phyloP scores from a whole-genome alignment of 2,113 vertebrate species.

The Megaptera novaeangliae region DNA sequence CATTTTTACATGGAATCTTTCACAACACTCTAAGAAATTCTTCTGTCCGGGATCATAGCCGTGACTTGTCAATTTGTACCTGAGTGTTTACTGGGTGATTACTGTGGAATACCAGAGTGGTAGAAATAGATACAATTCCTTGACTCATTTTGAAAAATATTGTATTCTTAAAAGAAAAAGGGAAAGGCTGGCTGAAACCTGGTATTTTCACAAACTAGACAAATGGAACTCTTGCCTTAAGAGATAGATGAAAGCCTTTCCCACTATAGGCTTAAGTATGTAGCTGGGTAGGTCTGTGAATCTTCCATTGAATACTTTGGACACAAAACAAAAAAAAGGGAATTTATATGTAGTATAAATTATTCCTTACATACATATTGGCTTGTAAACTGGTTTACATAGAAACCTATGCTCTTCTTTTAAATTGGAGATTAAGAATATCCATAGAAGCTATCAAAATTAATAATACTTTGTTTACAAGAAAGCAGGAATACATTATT shows the following conservation, averaged over 20 bases:
- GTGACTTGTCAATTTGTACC: not conserved
- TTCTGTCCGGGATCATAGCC: not conserved
- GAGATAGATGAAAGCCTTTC: not conserved
- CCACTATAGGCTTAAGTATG: not conserved
- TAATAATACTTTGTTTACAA: conserved; percentile 69
- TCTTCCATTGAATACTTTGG: not conserved
- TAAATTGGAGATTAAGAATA: conserved; percentile 40
- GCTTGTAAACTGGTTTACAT: not conserved
- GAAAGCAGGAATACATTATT: conserved; percentile 66
- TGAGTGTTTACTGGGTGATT: not conserved
- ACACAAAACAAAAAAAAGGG: not conserved
- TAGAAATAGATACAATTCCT: not conserved
- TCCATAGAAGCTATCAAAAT: conserved; percentile 10
- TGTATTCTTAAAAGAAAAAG: not conserved
- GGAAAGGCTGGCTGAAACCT: not conserved
- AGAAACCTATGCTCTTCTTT: not conserved
- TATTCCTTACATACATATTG: not conserved
- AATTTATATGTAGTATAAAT: not conserved
- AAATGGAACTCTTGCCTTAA: not conserved
- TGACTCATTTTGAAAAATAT: not conserved
- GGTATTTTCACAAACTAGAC: not conserved
- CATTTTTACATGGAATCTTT: not conserved
- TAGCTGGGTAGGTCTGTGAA: not conserved
- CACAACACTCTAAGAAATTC: not conserved
- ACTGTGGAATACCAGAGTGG: not conserved